Percentiles rank a stretch among this genome's conserved stretches.
These are phyloP conservation scores for Lophura nycthemera DNA, from an alignment of 2,113 vertebrate genomes.

Conservation along the genomic window DNA sequence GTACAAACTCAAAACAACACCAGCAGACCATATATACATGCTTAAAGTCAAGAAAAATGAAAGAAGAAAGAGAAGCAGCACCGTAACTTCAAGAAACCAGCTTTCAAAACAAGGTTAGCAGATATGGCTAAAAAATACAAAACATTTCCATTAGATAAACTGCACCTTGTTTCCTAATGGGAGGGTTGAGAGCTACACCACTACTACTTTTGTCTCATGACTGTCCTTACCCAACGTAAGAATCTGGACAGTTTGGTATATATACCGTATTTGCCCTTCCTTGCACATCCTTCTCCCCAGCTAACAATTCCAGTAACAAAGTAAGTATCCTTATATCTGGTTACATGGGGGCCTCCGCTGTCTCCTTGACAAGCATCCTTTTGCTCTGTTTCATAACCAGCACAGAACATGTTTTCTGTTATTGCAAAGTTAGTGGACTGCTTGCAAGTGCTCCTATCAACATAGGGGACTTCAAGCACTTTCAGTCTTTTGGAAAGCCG, in stretches of 20 bases:
- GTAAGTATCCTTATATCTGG: slow-evolving; percentile 81
- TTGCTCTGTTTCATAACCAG: slow-evolving; percentile 81
- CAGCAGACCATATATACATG: not conserved
- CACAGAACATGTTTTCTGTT: slow-evolving; percentile 92
- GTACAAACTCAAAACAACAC: not conserved
- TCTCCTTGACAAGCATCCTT: slow-evolving; percentile 95
- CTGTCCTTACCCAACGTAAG: slow-evolving; percentile 82
- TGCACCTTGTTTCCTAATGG: not conserved
- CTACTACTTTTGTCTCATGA: slow-evolving; percentile 44
- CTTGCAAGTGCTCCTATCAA: slow-evolving; percentile 84
- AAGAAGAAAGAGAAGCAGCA: not conserved
- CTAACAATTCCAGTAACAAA: slow-evolving; percentile 93
- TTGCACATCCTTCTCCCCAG: slow-evolving; percentile 96
- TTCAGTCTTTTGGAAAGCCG: slow-evolving; percentile 78
- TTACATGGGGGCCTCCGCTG: slow-evolving; percentile 94
- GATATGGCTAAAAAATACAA: not conserved
- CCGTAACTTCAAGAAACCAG: not conserved
- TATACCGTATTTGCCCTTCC: slow-evolving; percentile 88
- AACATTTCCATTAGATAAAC: not conserved
- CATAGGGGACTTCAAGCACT: slow-evolving; percentile 85
- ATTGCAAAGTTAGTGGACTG: slow-evolving; percentile 84
- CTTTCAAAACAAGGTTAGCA: not conserved
- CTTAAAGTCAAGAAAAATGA: not conserved
- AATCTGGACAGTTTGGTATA: slow-evolving; percentile 92
- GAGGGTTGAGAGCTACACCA: not conserved